Evolutionary conservation across 2,888 invertebrate species (phyloP).

Genomic region (Venustoraphidia nigricollis): DNA sequence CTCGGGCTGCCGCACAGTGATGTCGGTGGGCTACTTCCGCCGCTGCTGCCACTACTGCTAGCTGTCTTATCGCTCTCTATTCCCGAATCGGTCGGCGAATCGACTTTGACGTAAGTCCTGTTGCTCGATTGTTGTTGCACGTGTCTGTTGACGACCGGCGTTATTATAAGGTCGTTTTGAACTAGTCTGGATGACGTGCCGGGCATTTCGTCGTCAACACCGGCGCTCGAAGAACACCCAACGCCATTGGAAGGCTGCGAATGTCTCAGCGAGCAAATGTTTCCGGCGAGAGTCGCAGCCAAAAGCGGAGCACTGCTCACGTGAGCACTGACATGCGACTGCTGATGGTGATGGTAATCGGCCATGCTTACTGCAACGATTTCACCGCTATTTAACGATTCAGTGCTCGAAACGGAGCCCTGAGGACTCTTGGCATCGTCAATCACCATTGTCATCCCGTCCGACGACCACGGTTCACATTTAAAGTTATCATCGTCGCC

Average conservation of each 20-base stretch:
- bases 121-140: conserved; percentile 37
- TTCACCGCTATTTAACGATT: conserved; percentile 63
- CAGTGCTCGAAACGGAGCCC: conserved; percentile 78
- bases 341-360: conserved; percentile 34
- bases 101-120: conserved; percentile 47
- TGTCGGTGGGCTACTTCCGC: conserved; percentile 41
- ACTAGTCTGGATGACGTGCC: conserved; percentile 54
- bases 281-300: conserved; percentile 55
- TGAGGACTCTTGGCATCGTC: conserved; percentile 77
- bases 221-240: conserved; percentile 57
- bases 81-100: conserved; percentile 85
- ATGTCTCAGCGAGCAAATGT: conserved; percentile 59
- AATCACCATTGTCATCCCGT: conserved; percentile 45
- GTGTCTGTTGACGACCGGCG: conserved; percentile 37
- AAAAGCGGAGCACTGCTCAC: conserved; percentile 60
- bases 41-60: conserved; percentile 43
- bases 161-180: conserved; percentile 58
- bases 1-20: conserved; percentile 77
- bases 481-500: conserved; percentile 53
- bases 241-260: conserved; percentile 31
- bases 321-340: conserved; percentile 31
- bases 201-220: conserved; percentile 65
- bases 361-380: conserved; percentile 36
- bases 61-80: conserved; percentile 65
- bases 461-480: conserved; percentile 51